Base-by-base conservation (phyloP, 2,113 vertebrate species). In the Mola mola region DNA sequence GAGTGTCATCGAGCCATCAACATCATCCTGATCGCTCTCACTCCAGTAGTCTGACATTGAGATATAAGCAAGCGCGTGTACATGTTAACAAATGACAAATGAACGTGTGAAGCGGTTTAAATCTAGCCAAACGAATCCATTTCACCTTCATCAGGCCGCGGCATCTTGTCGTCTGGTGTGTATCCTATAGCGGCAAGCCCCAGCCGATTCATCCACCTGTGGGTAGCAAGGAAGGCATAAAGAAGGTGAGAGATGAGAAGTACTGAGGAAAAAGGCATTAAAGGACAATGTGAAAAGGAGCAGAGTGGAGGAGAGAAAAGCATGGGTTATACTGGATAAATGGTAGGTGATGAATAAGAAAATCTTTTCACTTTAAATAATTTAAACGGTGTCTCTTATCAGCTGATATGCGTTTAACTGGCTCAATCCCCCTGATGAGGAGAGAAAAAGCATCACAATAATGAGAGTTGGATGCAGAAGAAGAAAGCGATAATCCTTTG, bases 121-220 rank as follows among this genome's bases (percentile, higher is more conserved):
- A 4, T 48, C 1, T 11, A 10, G 13, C 6, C 2, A n/a, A 29
- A 7, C 11, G 1, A 16, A 16, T 26, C 11, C 0, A 4, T 46
- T 75, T 90, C 90, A 97, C 96, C 96, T 95, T 95, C 93, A 81
- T 96, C 94, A 9, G 94, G 93, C 56, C 94, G 93, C 37, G 93
- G 92, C 61, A 96, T 93, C 71, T 95, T 96, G 75, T 96, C 94
- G 69, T 96, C 95, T 15, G 95, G 95, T 10, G 94, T 96, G 83
- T 96, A 98, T 44, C 94, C 96, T 60, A 95, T 95, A 15, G 94
- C 95, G 71, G 95, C 94, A 0, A 96, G 87, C 9, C 95, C 94
- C 44, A 95, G 87, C n/a, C 95, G 93, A 70, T 95, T 95, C 95
- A 98, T 94, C 95, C 95, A 98, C 72, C 95, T 98, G 26, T 9